These are phyloP conservation scores for Diplazon laetatorius DNA, from an alignment of 2,888 invertebrate species.

Conservation along the genomic window DNA sequence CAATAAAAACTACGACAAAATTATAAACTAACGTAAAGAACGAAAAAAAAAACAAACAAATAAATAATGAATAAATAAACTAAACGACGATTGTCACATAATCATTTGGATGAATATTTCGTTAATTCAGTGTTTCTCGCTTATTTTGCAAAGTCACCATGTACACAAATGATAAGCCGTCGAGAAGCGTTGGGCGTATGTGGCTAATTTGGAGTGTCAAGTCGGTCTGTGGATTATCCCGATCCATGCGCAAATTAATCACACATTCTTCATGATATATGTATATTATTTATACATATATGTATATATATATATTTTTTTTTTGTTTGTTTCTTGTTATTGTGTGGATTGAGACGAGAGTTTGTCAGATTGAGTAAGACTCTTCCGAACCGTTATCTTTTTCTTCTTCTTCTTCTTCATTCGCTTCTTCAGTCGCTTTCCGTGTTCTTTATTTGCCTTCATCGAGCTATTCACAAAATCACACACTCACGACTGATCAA, in stretches of 20 bases:
- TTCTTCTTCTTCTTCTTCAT: background rate
- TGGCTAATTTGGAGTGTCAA: constrained; percentile 23
- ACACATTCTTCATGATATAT: background rate
- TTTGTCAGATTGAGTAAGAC: background rate
- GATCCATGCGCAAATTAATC: background rate
- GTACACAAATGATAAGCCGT: constrained; percentile 47
- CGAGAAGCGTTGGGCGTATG: constrained; percentile 42
- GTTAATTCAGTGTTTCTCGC: constrained; percentile 9
- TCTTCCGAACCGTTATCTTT: background rate
- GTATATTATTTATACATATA: no score
- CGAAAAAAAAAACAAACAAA: constrained; percentile 10
- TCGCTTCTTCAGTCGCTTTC: background rate
- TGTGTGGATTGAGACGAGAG: constrained; percentile 12
- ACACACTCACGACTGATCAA: constrained; percentile 35
- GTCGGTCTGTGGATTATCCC: constrained; percentile 14
- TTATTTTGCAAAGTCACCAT: constrained; percentile 39
- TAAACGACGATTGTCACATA: constrained; percentile 53
- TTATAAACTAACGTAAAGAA: no score
- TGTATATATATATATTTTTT: background rate
- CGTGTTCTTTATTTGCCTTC: background rate
- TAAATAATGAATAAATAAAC: constrained; percentile 33
- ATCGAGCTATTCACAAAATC: constrained; percentile 32
- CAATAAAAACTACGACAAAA: no score
- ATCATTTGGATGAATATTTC: background rate
- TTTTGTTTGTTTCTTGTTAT: constrained; percentile 3